Evolutionary conservation across 2,113 vertebrate species (phyloP), one percentile per base, ranked within the genome.

Genomic region (Passer montanus): DNA sequence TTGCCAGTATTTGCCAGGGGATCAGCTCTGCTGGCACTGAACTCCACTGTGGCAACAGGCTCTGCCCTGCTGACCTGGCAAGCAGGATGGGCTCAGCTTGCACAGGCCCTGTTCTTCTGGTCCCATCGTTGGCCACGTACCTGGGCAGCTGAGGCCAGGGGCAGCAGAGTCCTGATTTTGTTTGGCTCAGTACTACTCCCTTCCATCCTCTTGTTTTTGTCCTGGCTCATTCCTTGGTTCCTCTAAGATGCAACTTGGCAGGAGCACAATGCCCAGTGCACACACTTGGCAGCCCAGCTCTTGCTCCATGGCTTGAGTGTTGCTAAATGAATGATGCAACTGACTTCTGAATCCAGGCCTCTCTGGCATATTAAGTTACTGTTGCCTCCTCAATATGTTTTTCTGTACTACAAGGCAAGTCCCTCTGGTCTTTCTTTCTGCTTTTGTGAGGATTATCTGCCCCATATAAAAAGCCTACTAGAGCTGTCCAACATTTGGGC

Each of bases 271-370:
- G 93, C 95, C 95, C 91, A 69, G 87, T 55, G 85, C 87, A 70
- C 94, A 79, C 83, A 89, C 89, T 94, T 89, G 89, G 95, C 85
- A 27, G 87, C 87, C 62, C 84, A 68, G 84, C 78, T 92, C 91
- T 84, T 87, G 76, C 88, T 93, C 85, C 4, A 1, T 52, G 87
- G 87, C 73, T 95, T 68, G 74, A 93, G 87, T 84, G 94, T 87
- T 97, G 91, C 91, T 96, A 94, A 95, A 95, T 53, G 84, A 91
- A 78, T 94, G 93, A 95, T 95, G 93, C 95, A 95, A 93, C 94
- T 53, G 79, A 55, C 87, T 83, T 79, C 87, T 94, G 89, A 84
- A 75, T 87, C 93, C 87, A 74, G 89, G 94, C 55, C 75, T 85
- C 95, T 73, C 87, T 76, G 76, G 93, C 84, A 59, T 94, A 84